These are phyloP conservation scores for Hydractinia echinata DNA, from an alignment of 30 jellyfish, hydroid and myxozoan species.

Conservation along the genomic window DNA sequence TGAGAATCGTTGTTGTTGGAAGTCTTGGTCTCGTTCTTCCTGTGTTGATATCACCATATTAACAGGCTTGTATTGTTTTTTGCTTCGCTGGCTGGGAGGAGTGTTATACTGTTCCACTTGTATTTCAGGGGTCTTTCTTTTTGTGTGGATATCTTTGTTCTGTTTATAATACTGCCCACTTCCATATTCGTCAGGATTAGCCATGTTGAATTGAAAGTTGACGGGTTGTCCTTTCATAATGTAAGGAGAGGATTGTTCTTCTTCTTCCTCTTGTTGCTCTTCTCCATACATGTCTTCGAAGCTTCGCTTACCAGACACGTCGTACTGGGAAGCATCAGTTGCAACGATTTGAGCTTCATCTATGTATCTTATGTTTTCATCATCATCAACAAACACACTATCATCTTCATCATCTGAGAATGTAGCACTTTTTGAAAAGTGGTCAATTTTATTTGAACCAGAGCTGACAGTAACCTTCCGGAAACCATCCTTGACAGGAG, in stretches of 20 bases:
- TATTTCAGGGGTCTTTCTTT: constrained; percentile 5
- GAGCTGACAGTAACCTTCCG: constrained; percentile 25
- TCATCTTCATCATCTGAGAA: constrained; percentile 1
- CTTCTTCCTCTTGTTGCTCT: not conserved
- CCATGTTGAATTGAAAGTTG: constrained; percentile 7
- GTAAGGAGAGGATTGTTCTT: not conserved
- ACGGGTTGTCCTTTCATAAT: constrained; percentile 2
- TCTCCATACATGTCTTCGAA: constrained; percentile 18
- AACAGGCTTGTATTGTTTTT: not conserved
- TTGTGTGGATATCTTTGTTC: not conserved
- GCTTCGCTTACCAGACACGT: constrained; percentile 17
- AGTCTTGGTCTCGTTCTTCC: not conserved
- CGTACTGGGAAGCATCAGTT: not conserved
- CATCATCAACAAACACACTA: constrained; percentile 10
- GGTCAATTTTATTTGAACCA: constrained; percentile 12
- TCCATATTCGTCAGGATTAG: not conserved
- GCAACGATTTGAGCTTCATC: constrained; percentile 16
- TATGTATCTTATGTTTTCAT: not conserved
- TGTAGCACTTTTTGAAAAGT: not conserved
- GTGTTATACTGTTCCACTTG: constrained; percentile 7
- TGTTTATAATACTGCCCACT: too few relatives aligned
- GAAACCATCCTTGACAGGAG: constrained; percentile 25
- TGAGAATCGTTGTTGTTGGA: too few relatives aligned
- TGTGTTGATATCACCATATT: not conserved
- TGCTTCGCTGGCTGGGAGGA: not conserved